Conservation (phyloP, 1,140 invertebrate species). For the Lepidurus apus region DNA sequence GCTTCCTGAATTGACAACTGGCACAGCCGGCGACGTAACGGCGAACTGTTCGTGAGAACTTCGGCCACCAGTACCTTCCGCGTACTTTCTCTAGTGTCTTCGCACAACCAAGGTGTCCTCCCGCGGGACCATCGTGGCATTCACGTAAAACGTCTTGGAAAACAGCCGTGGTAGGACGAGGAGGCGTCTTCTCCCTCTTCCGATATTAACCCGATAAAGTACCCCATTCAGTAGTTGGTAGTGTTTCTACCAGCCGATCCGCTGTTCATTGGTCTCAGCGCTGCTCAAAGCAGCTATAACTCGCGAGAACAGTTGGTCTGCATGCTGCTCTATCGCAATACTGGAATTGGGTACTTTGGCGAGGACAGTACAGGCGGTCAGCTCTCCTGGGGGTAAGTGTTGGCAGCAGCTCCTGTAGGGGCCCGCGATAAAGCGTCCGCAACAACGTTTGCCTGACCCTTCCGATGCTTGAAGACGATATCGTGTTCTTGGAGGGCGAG, state of each 20-base stretch:
- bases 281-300: background rate
- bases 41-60: conserved; percentile 32
- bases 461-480: background rate
- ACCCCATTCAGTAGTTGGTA: background rate
- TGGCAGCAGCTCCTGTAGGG: background rate
- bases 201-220: conserved; percentile 11
- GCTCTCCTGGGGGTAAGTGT: too few relatives aligned
- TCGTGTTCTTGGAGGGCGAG: conserved; percentile 2
- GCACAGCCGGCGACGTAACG: conserved; percentile 36
- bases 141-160: conserved; percentile 21
- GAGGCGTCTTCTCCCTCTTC: conserved; percentile 20
- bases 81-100: conserved; percentile 37
- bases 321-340: background rate
- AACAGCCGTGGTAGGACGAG: conserved; percentile 30
- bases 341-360: background rate
- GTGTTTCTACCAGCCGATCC: background rate
- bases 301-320: background rate
- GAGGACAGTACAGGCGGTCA: background rate
- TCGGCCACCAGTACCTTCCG: conserved; percentile 37
- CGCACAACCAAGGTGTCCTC: conserved; percentile 36
- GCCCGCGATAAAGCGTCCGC: conserved; percentile 11
- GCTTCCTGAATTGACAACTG: conserved; percentile 37
- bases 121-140: conserved; percentile 36
- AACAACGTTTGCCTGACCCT: background rate
- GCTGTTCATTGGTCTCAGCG: background rate